Conservation (phyloP, 2,888 invertebrate genomes). For the Candidula unifasciata region DNA sequence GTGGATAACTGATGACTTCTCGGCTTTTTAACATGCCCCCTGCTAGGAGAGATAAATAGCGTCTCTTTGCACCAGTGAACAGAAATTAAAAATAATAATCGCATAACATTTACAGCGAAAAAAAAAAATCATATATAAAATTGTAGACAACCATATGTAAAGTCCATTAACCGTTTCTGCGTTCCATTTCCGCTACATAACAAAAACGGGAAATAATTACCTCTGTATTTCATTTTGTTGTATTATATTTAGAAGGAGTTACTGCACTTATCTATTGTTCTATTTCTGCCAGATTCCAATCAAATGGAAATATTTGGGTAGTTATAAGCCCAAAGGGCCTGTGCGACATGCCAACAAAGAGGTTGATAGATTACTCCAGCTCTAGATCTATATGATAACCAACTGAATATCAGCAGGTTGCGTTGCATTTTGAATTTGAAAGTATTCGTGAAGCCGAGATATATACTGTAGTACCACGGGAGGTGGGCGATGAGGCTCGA, state of each 20-base stretch:
- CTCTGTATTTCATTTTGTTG: neutral
- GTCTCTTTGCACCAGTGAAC: neutral
- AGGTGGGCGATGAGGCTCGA: neutral
- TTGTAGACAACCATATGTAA: no score
- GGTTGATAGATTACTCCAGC: neutral
- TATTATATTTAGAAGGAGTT: neutral
- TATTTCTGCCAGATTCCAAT: neutral
- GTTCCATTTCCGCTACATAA: neutral
- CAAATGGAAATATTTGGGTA: neutral
- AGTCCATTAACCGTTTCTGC: neutral
- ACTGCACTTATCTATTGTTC: neutral
- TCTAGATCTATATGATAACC: neutral
- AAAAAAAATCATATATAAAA: no score
- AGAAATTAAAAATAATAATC: neutral
- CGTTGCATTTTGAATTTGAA: neutral
- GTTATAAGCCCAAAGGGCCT: neutral
- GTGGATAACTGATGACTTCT: conserved; percentile 16
- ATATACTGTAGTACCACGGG: neutral
- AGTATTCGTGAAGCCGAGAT: neutral
- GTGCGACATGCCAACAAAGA: neutral
- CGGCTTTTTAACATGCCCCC: conserved; percentile 17
- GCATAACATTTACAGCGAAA: no score
- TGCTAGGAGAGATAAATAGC: neutral
- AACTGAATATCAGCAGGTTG: neutral
- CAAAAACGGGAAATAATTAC: neutral